Percentiles rank a stretch among this genome's conserved stretches.
phyloP scores from a whole-genome alignment of 2,113 vertebrate species.

The Miniopterus natalensis region DNA sequence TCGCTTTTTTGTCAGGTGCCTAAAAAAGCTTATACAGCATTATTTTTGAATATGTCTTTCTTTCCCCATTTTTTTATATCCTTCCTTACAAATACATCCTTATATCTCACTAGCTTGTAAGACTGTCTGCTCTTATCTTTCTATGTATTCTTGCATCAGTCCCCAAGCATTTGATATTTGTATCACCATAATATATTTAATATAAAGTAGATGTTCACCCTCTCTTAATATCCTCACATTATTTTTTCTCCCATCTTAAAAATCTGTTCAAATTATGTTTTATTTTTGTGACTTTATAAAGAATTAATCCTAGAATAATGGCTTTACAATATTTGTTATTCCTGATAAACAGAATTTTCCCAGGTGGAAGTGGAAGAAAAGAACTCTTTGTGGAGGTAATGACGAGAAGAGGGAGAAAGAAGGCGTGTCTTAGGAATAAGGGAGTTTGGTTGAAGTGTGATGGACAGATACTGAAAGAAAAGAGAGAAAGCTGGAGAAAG shows the following conservation, averaged over 20 bases:
- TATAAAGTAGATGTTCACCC: not conserved
- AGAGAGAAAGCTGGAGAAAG: not conserved
- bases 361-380: not conserved
- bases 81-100: not conserved
- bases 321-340: not conserved
- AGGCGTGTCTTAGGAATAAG: not conserved
- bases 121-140: not conserved
- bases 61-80: not conserved
- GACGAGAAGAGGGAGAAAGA: not conserved
- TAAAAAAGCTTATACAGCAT: not conserved
- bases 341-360: not conserved
- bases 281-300: not conserved
- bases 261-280: not conserved
- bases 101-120: not conserved
- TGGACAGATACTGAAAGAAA: not conserved
- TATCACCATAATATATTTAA: not conserved
- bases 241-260: not conserved
- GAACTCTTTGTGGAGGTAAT: not conserved
- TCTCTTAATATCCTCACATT: not conserved
- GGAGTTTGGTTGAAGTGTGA: not conserved
- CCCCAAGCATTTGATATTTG: not conserved
- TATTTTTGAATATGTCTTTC: not conserved
- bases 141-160: not conserved
- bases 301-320: not conserved
- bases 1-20: not conserved